Percentiles rank a stretch among this genome's conserved stretches.
phyloP scores from a whole-genome alignment of 1,140 invertebrate genomes.

The Drosophila pseudoananassae region DNA sequence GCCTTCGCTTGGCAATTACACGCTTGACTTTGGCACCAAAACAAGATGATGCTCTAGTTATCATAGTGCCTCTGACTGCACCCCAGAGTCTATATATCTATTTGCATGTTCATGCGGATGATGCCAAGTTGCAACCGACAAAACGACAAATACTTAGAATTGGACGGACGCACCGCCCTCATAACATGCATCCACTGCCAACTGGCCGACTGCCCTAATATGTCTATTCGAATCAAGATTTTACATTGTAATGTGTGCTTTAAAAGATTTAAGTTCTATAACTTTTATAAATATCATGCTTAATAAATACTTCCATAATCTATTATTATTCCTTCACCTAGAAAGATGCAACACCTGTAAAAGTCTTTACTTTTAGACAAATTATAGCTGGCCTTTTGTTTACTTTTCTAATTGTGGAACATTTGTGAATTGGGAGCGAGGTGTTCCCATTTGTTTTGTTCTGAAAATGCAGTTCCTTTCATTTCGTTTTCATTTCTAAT shows the following conservation, averaged over 20 bases:
- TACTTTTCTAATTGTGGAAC: slow-evolving; percentile 45
- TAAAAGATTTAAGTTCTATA: no score
- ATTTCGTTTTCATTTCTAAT: slow-evolving; percentile 45
- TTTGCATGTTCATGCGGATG: slow-evolving; percentile 19
- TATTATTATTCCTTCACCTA: not conserved
- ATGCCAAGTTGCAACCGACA: slow-evolving; percentile 37
- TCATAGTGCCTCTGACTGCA: slow-evolving; percentile 2
- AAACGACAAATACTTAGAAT: not conserved
- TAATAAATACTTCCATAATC: not conserved
- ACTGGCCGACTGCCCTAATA: slow-evolving; percentile 34
- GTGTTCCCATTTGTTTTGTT: slow-evolving; percentile 34
- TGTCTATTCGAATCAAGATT: not conserved
- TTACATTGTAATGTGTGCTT: no score
- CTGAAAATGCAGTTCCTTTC: slow-evolving; percentile 33
- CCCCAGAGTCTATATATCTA: slow-evolving; percentile 1
- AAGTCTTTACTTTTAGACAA: slow-evolving; percentile 1
- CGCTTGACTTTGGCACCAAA: slow-evolving; percentile 67
- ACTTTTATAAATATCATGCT: no score
- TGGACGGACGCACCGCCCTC: slow-evolving; percentile 8
- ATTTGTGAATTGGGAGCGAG: slow-evolving; percentile 23
- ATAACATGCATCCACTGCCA: slow-evolving; percentile 37
- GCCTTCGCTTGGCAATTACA: slow-evolving; percentile 59
- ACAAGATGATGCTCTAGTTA: slow-evolving; percentile 42
- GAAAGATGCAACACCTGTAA: slow-evolving; percentile 36
- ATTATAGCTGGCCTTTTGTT: slow-evolving; percentile 55